A percentile compares a stretch with the other conserved stretches of the same genome.
These are phyloP conservation scores for Macrotus californicus DNA, from an alignment of 2,113 vertebrate genomes.

Conservation along the genomic window DNA sequence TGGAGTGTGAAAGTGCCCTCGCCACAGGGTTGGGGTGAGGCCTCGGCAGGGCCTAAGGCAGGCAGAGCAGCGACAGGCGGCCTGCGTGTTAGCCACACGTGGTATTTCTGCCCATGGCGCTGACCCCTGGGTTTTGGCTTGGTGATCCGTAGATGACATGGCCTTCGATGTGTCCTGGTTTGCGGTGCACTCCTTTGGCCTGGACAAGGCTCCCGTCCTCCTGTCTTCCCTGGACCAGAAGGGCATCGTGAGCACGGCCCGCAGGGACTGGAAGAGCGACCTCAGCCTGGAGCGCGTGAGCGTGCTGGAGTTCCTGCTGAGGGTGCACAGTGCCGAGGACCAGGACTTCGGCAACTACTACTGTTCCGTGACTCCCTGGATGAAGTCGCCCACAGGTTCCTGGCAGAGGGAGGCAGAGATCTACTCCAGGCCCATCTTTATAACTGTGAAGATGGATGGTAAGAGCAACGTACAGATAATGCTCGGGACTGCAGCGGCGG, in stretches of 20 bases:
- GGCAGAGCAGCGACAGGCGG: rapidly evolving
- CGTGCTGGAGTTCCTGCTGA: conserved; percentile 82
- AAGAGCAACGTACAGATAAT: conserved; percentile 44
- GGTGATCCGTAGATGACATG: conserved; percentile 82
- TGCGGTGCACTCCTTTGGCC: conserved; percentile 80
- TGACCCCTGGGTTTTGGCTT: conserved; percentile 13
- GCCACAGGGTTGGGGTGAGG: neutral
- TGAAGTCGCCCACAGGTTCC: conserved; percentile 80
- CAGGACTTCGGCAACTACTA: conserved; percentile 92
- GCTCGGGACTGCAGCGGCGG: neutral
- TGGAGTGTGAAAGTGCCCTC: neutral
- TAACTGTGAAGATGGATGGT: conserved; percentile 93
- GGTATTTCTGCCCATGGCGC: rapidly evolving
- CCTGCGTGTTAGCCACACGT: rapidly evolving
- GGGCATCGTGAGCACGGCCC: conserved; percentile 82
- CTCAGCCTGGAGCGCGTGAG: conserved; percentile 87
- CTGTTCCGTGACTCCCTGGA: conserved; percentile 90
- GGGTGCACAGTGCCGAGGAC: conserved; percentile 87
- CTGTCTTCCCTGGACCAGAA: conserved; percentile 86
- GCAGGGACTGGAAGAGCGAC: conserved; percentile 88
- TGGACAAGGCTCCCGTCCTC: conserved; percentile 71
- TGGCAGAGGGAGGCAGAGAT: conserved; percentile 88
- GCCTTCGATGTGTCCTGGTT: conserved; percentile 93
- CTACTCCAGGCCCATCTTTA: conserved; percentile 84
- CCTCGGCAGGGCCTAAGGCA: neutral